Percentiles rank a stretch among this genome's conserved stretches.
phyloP scores from a whole-genome alignment of 2,888 invertebrate genomes.

The Drosophila fungiperda region DNA sequence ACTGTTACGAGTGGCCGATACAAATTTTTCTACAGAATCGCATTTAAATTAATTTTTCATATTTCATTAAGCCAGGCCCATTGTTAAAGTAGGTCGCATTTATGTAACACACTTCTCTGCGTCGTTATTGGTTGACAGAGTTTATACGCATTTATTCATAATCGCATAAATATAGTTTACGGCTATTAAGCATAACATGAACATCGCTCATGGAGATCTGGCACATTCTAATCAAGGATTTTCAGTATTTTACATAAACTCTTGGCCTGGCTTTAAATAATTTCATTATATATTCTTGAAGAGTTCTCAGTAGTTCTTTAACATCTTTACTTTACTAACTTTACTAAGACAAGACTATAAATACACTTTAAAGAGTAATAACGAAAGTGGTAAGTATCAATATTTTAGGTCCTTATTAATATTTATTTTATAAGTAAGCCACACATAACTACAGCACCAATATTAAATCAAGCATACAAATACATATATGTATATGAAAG shows the following conservation, averaged over 20 bases:
- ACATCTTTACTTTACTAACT: too few relatives aligned
- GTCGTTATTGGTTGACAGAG: slow-evolving; percentile 47
- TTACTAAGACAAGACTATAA: background rate
- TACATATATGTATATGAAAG: background rate
- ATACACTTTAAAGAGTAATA: background rate
- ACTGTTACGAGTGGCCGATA: too few relatives aligned
- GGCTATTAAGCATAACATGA: slow-evolving; percentile 50
- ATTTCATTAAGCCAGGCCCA: slow-evolving; percentile 8
- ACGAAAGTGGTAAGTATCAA: background rate
- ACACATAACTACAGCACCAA: background rate
- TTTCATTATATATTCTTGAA: background rate
- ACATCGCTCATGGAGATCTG: slow-evolving; percentile 18
- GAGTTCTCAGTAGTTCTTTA: background rate
- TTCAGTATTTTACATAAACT: slow-evolving; percentile 4
- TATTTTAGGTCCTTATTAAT: background rate
- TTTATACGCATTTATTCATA: slow-evolving; percentile 49
- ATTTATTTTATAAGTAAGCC: background rate
- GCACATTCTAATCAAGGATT: slow-evolving; percentile 7
- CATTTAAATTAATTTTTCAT: background rate
- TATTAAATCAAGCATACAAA: background rate
- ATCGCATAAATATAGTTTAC: slow-evolving; percentile 69
- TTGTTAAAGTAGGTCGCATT: slow-evolving; percentile 33
- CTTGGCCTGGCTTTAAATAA: background rate
- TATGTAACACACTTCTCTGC: slow-evolving; percentile 49
- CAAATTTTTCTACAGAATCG: background rate